Conservation (phyloP, 2,797 vertebrate species). For the Chiloscyllium punctatum region DNA sequence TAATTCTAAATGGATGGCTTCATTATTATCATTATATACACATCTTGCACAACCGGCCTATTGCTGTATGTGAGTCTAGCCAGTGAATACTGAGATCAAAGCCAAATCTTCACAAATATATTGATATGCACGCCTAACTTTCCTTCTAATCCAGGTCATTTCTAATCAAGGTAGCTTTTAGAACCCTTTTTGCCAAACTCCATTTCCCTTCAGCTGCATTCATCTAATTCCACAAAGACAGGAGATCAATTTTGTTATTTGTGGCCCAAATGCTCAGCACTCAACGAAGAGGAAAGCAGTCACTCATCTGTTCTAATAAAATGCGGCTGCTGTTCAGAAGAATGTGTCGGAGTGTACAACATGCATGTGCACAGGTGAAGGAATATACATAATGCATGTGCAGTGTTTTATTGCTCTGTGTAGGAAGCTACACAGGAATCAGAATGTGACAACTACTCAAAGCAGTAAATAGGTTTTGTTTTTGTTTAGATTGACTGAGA, state of each 20-base stretch:
- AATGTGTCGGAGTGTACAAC: no score
- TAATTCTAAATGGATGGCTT: background rate
- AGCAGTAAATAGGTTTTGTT: background rate
- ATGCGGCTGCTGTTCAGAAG: background rate
- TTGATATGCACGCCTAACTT: background rate
- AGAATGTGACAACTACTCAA: background rate
- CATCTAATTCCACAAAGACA: background rate
- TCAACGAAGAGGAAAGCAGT: background rate
- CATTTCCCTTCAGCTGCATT: background rate
- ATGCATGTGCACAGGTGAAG: background rate
- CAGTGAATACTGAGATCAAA: background rate
- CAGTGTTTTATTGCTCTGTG: background rate
- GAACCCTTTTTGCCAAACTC: background rate
- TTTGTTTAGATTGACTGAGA: background rate
- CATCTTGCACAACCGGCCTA: background rate
- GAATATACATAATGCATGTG: background rate
- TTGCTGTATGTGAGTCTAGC: background rate
- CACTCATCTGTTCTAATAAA: background rate
- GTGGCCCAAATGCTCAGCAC: background rate
- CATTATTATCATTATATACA: background rate
- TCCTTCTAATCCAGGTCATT: background rate
- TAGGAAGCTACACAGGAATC: background rate
- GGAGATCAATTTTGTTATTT: background rate
- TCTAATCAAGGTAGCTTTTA: background rate
- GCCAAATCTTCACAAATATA: background rate